A percentile compares a stretch with the other conserved stretches of the same genome.
These are phyloP conservation scores for Bugula neritina DNA, from an alignment of 2,888 invertebrate species.

Conservation along the genomic window DNA sequence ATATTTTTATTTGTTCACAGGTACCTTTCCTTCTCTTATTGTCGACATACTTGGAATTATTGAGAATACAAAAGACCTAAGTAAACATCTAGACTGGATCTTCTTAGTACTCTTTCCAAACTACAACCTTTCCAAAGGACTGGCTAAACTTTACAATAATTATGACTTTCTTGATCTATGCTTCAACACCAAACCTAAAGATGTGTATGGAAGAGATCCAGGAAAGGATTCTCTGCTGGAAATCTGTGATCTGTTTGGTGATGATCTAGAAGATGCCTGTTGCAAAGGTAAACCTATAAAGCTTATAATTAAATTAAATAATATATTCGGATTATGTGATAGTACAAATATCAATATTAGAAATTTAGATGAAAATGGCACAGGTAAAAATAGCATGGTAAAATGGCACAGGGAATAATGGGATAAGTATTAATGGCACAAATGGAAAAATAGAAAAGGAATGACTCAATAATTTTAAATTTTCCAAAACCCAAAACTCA, in stretches of 20 bases:
- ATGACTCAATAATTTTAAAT: too few relatives aligned
- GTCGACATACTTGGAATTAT: conserved; percentile 65
- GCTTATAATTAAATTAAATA: too few relatives aligned
- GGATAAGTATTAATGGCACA: too few relatives aligned
- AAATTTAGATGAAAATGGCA: too few relatives aligned
- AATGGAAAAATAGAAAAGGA: too few relatives aligned
- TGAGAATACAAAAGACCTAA: conserved; percentile 59
- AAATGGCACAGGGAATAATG: too few relatives aligned
- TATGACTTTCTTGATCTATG: conserved; percentile 43
- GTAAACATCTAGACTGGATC: conserved; percentile 61
- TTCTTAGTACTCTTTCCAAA: conserved; percentile 66
- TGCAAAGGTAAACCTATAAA: too few relatives aligned
- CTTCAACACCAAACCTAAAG: conserved; percentile 27
- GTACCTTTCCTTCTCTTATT: conserved; percentile 66
- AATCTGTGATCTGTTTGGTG: neutral
- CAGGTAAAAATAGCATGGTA: too few relatives aligned
- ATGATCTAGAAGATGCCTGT: conserved; percentile 28
- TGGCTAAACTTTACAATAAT: conserved; percentile 54
- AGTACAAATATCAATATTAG: too few relatives aligned
- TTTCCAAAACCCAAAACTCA: too few relatives aligned
- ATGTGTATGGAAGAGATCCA: conserved; percentile 9
- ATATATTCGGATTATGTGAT: too few relatives aligned
- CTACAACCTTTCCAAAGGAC: conserved; percentile 58
- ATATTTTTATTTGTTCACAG: too few relatives aligned
- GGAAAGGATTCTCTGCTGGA: neutral